Conservation (phyloP, 64 coral and sea anemone species). For the Pocillopora verrucosa region DNA sequence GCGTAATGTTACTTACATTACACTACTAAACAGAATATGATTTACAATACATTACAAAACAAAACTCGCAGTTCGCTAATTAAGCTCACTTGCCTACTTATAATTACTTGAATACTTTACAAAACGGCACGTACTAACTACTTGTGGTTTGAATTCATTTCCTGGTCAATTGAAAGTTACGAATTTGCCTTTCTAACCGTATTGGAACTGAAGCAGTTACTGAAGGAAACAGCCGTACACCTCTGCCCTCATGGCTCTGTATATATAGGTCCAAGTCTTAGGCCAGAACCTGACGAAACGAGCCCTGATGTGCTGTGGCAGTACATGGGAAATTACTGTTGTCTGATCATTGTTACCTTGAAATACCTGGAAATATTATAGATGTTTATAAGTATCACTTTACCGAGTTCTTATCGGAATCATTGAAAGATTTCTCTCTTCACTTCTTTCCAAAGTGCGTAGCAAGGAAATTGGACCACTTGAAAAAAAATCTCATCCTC, state of each 20-base stretch:
- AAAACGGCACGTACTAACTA: too few relatives aligned
- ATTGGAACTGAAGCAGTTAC: not conserved
- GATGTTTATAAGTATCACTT: not conserved
- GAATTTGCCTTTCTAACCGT: too few relatives aligned
- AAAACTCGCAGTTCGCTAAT: too few relatives aligned
- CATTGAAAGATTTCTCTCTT: too few relatives aligned
- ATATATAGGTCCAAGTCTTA: not conserved
- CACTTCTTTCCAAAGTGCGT: not conserved
- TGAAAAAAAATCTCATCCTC: too few relatives aligned
- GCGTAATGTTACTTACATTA: too few relatives aligned
- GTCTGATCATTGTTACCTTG: slow-evolving; percentile 5
- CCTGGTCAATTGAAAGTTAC: too few relatives aligned
- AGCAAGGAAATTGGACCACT: not conserved
- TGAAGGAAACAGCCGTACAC: slow-evolving; percentile 9
- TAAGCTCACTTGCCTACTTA: too few relatives aligned
- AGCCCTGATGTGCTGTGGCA: not conserved
- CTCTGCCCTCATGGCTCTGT: not conserved
- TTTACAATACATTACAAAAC: too few relatives aligned
- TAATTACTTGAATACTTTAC: too few relatives aligned
- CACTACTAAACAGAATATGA: too few relatives aligned
- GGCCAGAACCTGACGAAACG: not conserved
- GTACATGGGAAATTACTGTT: not conserved
- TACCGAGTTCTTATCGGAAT: not conserved
- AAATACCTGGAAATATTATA: not conserved
- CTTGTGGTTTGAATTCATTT: too few relatives aligned